Percentiles rank a stretch among this genome's conserved stretches.
phyloP scores from a whole-genome alignment of 1,140 invertebrate genomes.

The Sycophaga agraensis region DNA sequence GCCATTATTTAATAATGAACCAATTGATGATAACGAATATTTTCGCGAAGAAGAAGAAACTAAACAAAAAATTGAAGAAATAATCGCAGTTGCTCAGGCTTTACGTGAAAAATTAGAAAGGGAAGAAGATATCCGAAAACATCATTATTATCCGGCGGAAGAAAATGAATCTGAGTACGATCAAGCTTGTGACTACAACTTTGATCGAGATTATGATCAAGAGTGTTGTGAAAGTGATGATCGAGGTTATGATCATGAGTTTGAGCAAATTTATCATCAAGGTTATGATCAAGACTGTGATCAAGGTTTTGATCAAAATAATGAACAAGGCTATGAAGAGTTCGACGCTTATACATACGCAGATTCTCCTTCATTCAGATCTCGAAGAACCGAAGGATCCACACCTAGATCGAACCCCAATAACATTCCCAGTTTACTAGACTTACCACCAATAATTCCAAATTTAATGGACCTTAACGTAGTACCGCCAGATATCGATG shows the following conservation, averaged over 20 bases:
- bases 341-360: too few relatives aligned
- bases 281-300: too few relatives aligned
- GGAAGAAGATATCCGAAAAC: neutral
- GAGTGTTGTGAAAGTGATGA: too few relatives aligned
- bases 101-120: neutral
- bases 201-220: too few relatives aligned
- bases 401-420: neutral
- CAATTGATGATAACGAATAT: neutral
- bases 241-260: too few relatives aligned
- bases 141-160: neutral
- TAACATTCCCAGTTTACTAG: conserved; percentile 6
- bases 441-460: conserved; percentile 8
- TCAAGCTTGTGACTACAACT: too few relatives aligned
- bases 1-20: too few relatives aligned
- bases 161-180: neutral
- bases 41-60: conserved; percentile 1
- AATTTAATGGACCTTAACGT: conserved; percentile 6
- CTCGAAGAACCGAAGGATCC: neutral
- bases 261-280: too few relatives aligned
- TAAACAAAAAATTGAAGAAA: conserved; percentile 15
- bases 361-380: neutral
- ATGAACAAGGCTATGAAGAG: too few relatives aligned
- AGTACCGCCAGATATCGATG: neutral
- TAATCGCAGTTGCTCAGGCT: conserved; percentile 9
- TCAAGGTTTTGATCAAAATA: too few relatives aligned